Evolutionary conservation across 2,888 invertebrate genomes (phyloP).

Genomic region (Paralinhomoeus sp.): DNA sequence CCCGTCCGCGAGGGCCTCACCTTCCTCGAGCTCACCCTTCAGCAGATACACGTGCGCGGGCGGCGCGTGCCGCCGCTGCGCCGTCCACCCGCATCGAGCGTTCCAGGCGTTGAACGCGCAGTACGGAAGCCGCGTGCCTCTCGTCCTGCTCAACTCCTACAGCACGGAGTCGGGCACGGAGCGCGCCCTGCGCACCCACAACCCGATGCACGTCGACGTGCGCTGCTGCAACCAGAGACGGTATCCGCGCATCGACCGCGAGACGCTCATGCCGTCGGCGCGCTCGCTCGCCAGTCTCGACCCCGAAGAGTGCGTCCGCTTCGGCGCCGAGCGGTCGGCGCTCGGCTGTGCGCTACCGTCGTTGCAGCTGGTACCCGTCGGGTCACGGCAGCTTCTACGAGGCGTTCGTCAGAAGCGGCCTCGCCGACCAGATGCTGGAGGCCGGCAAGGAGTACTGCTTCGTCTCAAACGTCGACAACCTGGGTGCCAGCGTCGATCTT

Average conservation of each 20-base stretch:
- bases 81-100: no score
- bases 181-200: constrained; percentile 71
- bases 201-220: constrained; percentile 42
- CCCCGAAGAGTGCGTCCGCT: constrained; percentile 44
- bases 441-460: constrained; percentile 46
- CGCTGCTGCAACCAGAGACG: constrained; percentile 93
- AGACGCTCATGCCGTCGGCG: constrained; percentile 71
- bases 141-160: constrained; percentile 98
- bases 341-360: no score
- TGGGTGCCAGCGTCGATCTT: constrained; percentile 92
- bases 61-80: no score
- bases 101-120: constrained; percentile 55
- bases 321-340: no score
- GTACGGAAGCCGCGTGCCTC: constrained; percentile 77
- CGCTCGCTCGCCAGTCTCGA: constrained; percentile 48
- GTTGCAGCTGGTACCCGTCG: constrained; percentile 71
- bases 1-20: constrained; percentile 76
- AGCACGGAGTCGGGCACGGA: constrained; percentile 96
- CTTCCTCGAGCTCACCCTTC: constrained; percentile 79
- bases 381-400: constrained; percentile 98
- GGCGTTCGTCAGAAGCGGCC: constrained; percentile 74
- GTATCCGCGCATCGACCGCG: constrained; percentile 78
- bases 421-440: constrained; percentile 60
- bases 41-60: constrained; percentile 62
- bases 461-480: constrained; percentile 75